Base-by-base conservation (phyloP, 2,888 invertebrate genomes). In the Tachina lurida region DNA sequence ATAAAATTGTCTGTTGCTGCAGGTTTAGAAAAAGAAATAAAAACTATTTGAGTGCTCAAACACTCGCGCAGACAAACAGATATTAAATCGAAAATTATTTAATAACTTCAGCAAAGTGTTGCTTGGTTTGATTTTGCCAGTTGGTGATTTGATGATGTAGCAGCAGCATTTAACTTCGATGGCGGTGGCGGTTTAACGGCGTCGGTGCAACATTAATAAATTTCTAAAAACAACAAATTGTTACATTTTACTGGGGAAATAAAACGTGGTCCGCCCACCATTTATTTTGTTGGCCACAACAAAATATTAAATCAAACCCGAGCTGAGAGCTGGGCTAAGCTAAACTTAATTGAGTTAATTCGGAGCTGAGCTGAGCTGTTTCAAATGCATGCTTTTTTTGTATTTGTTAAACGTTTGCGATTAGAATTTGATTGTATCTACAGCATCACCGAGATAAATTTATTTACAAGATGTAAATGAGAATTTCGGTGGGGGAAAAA, bases 201-300 rank as follows among this genome's bases (percentile, higher is more conserved):
- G 84, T 76, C 79, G 77, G 31, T 68, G 81, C 73, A 73, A 83
- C 85, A 89, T 89, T 89, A 90, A 91, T 91, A 90, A 90, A 91
- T 89, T 90, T 81, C 89, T 60, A 87, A 89, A 31, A 89, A 87
- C 91, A 89, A 91, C 91, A 91, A 91, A 91, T 91, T 91, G 91
- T 91, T 91, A 91, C 91, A 91, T 90, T 90, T 86, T 83, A 76
- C 71, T 80, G 86, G 79, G 76, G 79, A 86, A 80, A 79, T 83
- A 79, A 83, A 86, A 76, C 76, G 67, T 82, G 79, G 17, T 68
- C 47, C 86, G 79, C 86, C 86, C 86, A 86, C 86, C 75, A 86
- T 87, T 85, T 83, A 80, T 62, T 77, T 86, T 84, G 84, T 80
- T 79, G 74, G 77, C 80, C 54, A 76, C 79, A 73, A 60, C 54